phyloP scores from a whole-genome alignment of 1,140 invertebrate species.

The Platorchestia sp. region DNA sequence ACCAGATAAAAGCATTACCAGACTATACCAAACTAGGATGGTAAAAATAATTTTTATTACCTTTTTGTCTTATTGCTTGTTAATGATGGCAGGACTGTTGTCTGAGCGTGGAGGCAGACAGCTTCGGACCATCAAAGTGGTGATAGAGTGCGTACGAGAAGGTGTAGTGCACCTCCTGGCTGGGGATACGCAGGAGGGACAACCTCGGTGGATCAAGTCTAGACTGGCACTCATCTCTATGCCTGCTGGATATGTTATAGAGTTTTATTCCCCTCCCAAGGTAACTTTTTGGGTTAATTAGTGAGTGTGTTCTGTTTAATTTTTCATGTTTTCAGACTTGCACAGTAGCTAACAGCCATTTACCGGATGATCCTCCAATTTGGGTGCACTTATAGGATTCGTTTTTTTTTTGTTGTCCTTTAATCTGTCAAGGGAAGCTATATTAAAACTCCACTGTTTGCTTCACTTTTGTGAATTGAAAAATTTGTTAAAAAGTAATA shows the following conservation, averaged over 20 bases:
- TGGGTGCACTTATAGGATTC: no score
- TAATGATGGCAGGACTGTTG: background rate
- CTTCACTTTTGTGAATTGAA: background rate
- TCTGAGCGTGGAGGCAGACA: slow-evolving; percentile 76
- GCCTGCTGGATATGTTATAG: slow-evolving; percentile 92
- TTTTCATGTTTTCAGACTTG: background rate
- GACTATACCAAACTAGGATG: no score
- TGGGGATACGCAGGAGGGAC: slow-evolving; percentile 90
- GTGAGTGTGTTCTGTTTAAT: background rate
- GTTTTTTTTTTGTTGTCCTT: no score
- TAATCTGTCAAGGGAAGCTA: background rate
- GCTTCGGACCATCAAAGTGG: slow-evolving; percentile 85
- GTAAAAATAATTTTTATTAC: no score
- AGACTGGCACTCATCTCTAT: slow-evolving; percentile 90
- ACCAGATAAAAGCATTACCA: no score
- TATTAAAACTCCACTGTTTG: background rate
- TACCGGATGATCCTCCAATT: no score
- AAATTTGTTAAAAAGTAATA: background rate
- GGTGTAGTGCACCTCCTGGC: slow-evolving; percentile 88
- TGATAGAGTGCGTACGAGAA: slow-evolving; percentile 93
- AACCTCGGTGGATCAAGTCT: slow-evolving; percentile 96
- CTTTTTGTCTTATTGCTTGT: no score
- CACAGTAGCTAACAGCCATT: background rate
- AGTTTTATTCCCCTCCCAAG: slow-evolving; percentile 96
- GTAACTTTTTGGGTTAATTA: slow-evolving; percentile 70